Conservation (phyloP, 2,113 vertebrate genomes). For the Crotalus tigris region DNA sequence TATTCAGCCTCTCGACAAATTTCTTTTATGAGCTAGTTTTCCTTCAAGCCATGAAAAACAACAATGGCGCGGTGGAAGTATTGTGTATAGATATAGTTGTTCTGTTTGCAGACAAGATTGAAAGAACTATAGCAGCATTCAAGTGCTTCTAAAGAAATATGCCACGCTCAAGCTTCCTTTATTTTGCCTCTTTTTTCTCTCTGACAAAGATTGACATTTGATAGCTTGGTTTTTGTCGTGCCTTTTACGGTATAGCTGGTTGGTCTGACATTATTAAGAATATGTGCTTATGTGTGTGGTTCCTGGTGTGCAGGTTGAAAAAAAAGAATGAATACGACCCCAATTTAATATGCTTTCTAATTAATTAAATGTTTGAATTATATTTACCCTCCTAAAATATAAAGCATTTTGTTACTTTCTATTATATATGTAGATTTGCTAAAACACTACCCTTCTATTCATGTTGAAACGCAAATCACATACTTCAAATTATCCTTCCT, state of each 20-base stretch:
- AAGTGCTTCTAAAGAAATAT: constrained; percentile 18
- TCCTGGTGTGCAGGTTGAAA: not conserved
- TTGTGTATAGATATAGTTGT: not conserved
- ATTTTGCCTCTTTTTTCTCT: constrained; percentile 8
- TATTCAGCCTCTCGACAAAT: constrained; percentile 31
- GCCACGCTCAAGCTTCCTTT: not conserved
- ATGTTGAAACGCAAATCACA: not conserved
- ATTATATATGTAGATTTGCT: not conserved
- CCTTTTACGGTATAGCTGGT: constrained; percentile 1
- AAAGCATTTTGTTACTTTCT: not conserved
- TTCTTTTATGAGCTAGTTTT: constrained; percentile 40
- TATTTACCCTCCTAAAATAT: not conserved
- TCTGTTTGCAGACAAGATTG: constrained; percentile 7
- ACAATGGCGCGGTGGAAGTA: not conserved
- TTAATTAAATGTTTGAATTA: not conserved
- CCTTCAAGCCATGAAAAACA: constrained; percentile 7
- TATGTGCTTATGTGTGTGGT: not conserved
- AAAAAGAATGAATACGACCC: not conserved
- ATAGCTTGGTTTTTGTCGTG: constrained; percentile 13
- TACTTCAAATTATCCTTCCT: not conserved
- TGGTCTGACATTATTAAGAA: not conserved
- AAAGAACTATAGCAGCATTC: constrained; percentile 3
- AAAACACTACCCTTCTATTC: not conserved
- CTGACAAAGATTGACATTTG: not conserved
- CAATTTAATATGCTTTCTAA: not conserved